A percentile compares a stretch with the other conserved stretches of the same genome.
phyloP scores from a whole-genome alignment of 1,140 invertebrate genomes.

The Drosophila rhopaloa region DNA sequence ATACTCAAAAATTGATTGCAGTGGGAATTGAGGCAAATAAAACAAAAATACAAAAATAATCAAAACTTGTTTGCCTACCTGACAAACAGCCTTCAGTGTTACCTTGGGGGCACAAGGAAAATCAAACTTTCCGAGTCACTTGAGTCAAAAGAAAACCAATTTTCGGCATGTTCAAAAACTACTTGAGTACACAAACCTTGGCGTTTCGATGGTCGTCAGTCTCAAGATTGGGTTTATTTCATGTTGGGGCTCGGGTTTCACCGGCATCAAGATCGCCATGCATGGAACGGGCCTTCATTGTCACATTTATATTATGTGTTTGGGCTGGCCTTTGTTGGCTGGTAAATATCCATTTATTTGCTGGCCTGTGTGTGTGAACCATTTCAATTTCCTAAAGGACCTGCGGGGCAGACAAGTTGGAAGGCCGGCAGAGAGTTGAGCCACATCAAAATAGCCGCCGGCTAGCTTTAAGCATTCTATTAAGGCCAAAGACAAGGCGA shows the following conservation, averaged over 20 bases:
- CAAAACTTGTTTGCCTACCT: slow-evolving; percentile 30
- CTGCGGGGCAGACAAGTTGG: slow-evolving; percentile 32
- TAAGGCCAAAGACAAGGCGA: slow-evolving; percentile 46
- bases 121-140: slow-evolving; percentile 50
- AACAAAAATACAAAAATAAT: slow-evolving; percentile 33
- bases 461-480: slow-evolving; percentile 68
- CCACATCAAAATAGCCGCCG: slow-evolving; percentile 61
- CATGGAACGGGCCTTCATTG: slow-evolving; percentile 37
- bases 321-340: slow-evolving; percentile 57
- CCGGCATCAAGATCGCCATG: background rate
- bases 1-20: slow-evolving; percentile 47
- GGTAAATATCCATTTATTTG: slow-evolving; percentile 74
- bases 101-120: slow-evolving; percentile 32
- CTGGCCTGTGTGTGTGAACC: slow-evolving; percentile 51
- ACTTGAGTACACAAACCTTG: slow-evolving; percentile 64
- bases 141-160: slow-evolving; percentile 68
- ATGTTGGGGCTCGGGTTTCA: slow-evolving; percentile 13
- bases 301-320: slow-evolving; percentile 72
- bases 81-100: slow-evolving; percentile 7
- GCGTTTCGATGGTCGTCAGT: slow-evolving; percentile 22
- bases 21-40: slow-evolving; percentile 41
- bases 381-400: slow-evolving; percentile 75
- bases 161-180: slow-evolving; percentile 57
- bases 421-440: slow-evolving; percentile 27
- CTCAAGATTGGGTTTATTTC: slow-evolving; percentile 6